Evolutionary conservation across 2,888 invertebrate genomes (phyloP), one percentile per base, ranked within the genome.

Genomic region (Drepana falcataria): DNA sequence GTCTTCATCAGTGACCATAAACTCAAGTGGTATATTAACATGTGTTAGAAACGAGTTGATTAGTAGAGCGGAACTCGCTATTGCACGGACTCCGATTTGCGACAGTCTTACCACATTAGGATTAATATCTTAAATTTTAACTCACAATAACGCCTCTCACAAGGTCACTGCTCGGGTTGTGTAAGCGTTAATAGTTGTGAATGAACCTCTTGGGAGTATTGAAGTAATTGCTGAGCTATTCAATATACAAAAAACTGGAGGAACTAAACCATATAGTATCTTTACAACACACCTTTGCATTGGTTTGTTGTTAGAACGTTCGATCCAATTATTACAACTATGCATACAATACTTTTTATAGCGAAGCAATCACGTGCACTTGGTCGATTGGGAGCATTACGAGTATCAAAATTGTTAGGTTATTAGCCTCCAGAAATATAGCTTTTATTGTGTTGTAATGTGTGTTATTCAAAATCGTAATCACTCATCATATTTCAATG

Each of bases 101-200:
- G 63, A 73, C 74, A 79, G 55, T 54, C 55, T 78, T 77, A 71
- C 85, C 63, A 74, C 82, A 81, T 73, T 64, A 69, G 82, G 81
- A 84, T 85, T 85, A 82, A 83, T 83, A 85, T 84, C 83, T 80
- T 40, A 69, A 78, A 75, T 79, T 79, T 77, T 79, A 82, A 78
- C 68, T 71, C 56, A 77, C 74, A 73, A 74, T 79, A 79, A 81
- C 75, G 72, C 68, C 68, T 68, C 68, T 67, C 61, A 62, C 83
- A 85, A 87, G 87, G 87, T 81, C 79, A 66, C 57, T 64, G 68
- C 72, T 71, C 64, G 64, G 63, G 54, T 66, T 69, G 71, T 67
- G 71, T 62, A 68, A 70, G 55, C 52, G 35, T n/a, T 53, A 35
- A 41, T 35, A 47, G 48, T 47, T 57, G 52, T 52, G 34, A 52